Conservation (phyloP, 2,888 invertebrate genomes). For the Poecilobothrus nobilitatus region DNA sequence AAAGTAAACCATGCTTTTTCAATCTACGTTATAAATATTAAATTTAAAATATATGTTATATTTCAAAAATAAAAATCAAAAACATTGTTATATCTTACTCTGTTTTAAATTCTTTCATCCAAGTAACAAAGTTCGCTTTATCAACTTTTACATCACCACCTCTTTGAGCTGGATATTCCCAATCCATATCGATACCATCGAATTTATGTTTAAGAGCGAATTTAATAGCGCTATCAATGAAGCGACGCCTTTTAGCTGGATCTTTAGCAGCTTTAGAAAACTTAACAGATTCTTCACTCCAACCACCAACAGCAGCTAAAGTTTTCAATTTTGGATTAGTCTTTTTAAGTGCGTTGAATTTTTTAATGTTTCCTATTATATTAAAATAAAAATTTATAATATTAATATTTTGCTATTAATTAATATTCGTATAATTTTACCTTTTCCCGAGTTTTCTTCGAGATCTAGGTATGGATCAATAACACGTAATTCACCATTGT, state of each 20-base stretch:
- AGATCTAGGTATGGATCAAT: slow-evolving; percentile 57
- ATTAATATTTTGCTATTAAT: background rate
- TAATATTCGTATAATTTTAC: slow-evolving; percentile 32
- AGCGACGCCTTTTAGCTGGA: slow-evolving; percentile 32
- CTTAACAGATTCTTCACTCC: slow-evolving; percentile 47
- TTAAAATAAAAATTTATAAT: background rate
- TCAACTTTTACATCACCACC: slow-evolving; percentile 36
- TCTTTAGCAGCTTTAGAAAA: slow-evolving; percentile 45
- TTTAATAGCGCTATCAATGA: slow-evolving; percentile 29
- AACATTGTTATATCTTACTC: slow-evolving; percentile 35
- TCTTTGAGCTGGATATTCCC: slow-evolving; percentile 51
- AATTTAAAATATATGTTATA: background rate
- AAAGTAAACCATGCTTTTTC: slow-evolving; percentile 44
- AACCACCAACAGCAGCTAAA: slow-evolving; percentile 44
- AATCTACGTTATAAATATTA: slow-evolving; percentile 45
- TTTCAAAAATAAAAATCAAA: slow-evolving; percentile 45
- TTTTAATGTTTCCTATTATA: slow-evolving; percentile 33
- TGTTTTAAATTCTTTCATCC: slow-evolving; percentile 33
- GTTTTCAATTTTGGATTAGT: slow-evolving; percentile 41
- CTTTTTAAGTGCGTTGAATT: slow-evolving; percentile 40
- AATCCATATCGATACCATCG: slow-evolving; percentile 55
- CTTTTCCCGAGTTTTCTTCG: slow-evolving; percentile 51
- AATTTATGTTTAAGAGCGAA: slow-evolving; percentile 40
- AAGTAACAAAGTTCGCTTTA: slow-evolving; percentile 31
- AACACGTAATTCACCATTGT: slow-evolving; percentile 47